These are phyloP conservation scores for Acipenser oxyrinchus DNA, from an alignment of 2,797 vertebrate species.

Conservation along the genomic window DNA sequence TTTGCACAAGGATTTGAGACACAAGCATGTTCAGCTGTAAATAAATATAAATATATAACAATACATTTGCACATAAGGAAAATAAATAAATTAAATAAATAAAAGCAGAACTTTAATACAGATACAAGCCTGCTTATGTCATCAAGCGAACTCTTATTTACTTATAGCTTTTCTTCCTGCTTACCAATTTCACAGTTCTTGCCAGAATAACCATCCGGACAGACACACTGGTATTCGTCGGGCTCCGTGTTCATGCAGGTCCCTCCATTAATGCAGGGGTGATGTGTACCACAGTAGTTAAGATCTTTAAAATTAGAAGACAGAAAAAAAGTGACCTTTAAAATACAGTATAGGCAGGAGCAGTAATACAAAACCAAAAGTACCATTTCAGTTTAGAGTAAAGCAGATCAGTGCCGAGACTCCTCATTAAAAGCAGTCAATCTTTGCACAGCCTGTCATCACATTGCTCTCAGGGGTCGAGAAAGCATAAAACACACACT, in stretches of 20 bases:
- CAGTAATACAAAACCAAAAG: too few relatives aligned
- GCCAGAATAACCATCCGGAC: constrained; percentile 83
- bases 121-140: neutral
- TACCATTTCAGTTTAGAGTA: too few relatives aligned
- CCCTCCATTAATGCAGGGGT: constrained; percentile 80
- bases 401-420: too few relatives aligned
- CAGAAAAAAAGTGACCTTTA: too few relatives aligned
- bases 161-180: neutral
- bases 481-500: too few relatives aligned
- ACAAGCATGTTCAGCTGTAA: constrained; percentile 82
- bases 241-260: constrained; percentile 90
- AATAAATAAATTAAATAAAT: neutral
- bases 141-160: neutral
- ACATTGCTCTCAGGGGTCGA: too few relatives aligned
- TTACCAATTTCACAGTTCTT: constrained; percentile 90
- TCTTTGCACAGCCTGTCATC: too few relatives aligned
- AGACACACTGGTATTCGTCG: constrained; percentile 81
- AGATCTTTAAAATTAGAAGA: constrained; percentile 60
- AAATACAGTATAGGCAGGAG: too few relatives aligned
- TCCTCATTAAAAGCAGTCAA: too few relatives aligned
- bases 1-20: constrained; percentile 90
- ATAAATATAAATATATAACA: constrained; percentile 8
- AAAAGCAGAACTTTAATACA: neutral
- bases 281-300: constrained; percentile 94
- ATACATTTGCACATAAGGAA: too few relatives aligned